Evolutionary conservation across 2,888 invertebrate genomes (phyloP).

Genomic region (Eumerus sabulonum): DNA sequence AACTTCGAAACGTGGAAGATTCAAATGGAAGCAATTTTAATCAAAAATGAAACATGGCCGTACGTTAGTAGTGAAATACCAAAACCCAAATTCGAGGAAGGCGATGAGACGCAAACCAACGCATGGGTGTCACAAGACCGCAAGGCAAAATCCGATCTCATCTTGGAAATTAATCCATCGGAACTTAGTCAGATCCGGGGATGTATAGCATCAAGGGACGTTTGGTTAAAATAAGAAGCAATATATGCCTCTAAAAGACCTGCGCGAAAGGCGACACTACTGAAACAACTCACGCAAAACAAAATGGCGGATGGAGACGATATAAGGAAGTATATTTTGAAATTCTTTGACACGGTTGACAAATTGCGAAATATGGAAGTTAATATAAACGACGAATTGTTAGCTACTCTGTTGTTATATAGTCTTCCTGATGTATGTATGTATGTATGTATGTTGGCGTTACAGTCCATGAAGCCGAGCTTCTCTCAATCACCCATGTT

Average conservation of each 20-base stretch:
- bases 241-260: conserved; percentile 75
- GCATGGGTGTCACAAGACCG: conserved; percentile 10
- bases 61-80: conserved; percentile 39
- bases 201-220: conserved; percentile 60
- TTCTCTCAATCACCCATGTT: too few species aligned
- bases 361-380: too few species aligned
- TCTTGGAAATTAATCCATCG: conserved; percentile 35
- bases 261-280: too few species aligned
- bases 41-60: conserved; percentile 60
- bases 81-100: conserved; percentile 1
- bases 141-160: conserved; percentile 4
- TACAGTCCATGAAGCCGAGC: too few species aligned
- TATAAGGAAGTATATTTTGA: conserved; percentile 73
- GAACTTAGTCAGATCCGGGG: conserved; percentile 73
- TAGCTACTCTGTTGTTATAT: conserved; percentile 74
- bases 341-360: too few species aligned
- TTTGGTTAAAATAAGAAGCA: conserved; percentile 70
- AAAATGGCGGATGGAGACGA: conserved; percentile 74
- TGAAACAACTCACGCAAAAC: too few species aligned
- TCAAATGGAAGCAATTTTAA: conserved; percentile 61
- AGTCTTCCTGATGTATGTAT: conserved; percentile 72
- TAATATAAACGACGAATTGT: too few species aligned
- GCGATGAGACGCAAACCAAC: not conserved
- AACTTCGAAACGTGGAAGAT: conserved; percentile 66
- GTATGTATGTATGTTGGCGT: too few species aligned